A percentile compares a stretch with the other conserved stretches of the same genome.
Evolutionary conservation across 2,113 vertebrate genomes (phyloP).

Genomic region (Tachysurus vachellii): DNA sequence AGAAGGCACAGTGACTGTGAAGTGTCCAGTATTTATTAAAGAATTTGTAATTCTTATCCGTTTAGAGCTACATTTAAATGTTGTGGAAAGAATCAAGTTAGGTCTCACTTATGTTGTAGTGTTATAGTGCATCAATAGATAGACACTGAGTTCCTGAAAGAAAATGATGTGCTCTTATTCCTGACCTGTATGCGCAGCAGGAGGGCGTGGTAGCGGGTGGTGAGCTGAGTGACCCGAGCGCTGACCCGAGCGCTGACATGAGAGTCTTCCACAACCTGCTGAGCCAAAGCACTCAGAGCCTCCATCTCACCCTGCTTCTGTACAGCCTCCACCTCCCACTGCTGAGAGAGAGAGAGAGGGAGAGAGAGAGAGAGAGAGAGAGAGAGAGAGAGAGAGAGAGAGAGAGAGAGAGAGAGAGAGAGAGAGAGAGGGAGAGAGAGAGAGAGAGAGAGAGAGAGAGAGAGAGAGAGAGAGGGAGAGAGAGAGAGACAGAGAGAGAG

Average conservation of each 20-base stretch:
- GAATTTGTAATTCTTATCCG: no score
- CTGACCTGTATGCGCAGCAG: conserved; percentile 86
- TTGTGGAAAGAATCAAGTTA: neutral
- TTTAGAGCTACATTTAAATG: no score
- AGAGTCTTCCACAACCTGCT: conserved; percentile 89
- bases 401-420: neutral
- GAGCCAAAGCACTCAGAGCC: conserved; percentile 83
- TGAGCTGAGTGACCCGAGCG: conserved; percentile 85
- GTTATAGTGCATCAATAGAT: neutral
- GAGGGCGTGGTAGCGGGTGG: conserved; percentile 87
- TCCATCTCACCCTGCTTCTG: conserved; percentile 87
- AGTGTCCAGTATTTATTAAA: no score
- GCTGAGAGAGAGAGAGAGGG: conserved; percentile 67
- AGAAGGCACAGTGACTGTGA: no score
- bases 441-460: neutral
- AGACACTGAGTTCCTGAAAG: neutral
- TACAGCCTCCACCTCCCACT: conserved; percentile 81
- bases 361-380: neutral
- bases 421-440: neutral
- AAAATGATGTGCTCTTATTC: no score
- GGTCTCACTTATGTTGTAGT: no score
- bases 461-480: neutral
- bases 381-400: neutral
- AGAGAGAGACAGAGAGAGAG: neutral
- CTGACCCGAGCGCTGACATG: conserved; percentile 81